Evolutionary conservation across 2,797 vertebrate genomes (phyloP), one percentile per base, ranked within the genome.

Genomic region (Diceros bicornis): DNA sequence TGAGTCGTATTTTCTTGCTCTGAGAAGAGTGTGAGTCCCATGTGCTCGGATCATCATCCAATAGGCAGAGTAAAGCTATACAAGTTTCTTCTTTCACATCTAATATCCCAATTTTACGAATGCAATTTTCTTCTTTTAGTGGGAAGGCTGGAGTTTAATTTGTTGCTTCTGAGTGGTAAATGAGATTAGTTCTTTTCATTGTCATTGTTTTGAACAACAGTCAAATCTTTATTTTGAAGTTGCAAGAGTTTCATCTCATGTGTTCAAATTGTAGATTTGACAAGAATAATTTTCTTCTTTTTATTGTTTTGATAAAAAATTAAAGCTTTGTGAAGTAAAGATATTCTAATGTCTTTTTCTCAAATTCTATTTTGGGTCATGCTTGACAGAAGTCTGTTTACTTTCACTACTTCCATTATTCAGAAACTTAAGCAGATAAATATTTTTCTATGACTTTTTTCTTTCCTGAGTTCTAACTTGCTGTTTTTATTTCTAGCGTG

Each of bases 271-370:
- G 34, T 44, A 84, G 77, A 78, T 55, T 83, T 88, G 27, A 69
- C 17, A 81, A 91, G 21, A 77, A 62, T 69, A 90, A 72, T 96
- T 89, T 84, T 62, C 69, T 84, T 83, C 32, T 69, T 82, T 81
- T 87, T 86, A 59, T 7, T 75, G 57, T 69, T 77, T 71, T 71
- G 71, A 47, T 62, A 1, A 89, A 62, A 62, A 71, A 62, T 62
- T 64, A 71, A 88, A 23, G 14, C 27, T 61, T 92, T 17, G 6
- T 69, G 83, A 61, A 92, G 21, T 69, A 84, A 44, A 66, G 89
- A 57, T 87, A 68, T 61, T 69, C 50, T 79, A 55, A 57, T 32
- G 20, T 81, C 20, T 71, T 85, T 72, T 79, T 68, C 81, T 86
- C n/a, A 37, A 68, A 92, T 91, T 74, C 50, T 91, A 12, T 90